phyloP scores from a whole-genome alignment of 2,797 vertebrate species.

The Sylvilagus floridanus region DNA sequence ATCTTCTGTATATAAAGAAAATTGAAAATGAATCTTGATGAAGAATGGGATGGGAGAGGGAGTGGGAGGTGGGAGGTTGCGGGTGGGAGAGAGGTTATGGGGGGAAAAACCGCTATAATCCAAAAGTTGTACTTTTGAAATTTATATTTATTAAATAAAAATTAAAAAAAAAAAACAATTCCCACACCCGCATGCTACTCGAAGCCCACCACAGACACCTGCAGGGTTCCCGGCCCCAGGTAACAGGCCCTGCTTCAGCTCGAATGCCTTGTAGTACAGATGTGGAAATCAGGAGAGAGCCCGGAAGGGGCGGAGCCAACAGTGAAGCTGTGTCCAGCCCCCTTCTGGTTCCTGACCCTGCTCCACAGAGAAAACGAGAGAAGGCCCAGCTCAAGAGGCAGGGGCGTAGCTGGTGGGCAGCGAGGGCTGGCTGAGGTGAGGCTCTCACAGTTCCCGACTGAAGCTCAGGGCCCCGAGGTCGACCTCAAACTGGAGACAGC shows the following conservation, averaged over 20 bases:
- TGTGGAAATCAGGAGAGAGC: neutral
- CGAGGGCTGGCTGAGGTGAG: neutral
- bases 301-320: neutral
- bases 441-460: too few species aligned
- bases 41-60: too few species aligned
- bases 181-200: neutral
- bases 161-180: neutral
- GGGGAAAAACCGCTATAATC: too few species aligned
- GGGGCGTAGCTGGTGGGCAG: neutral
- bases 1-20: too few species aligned
- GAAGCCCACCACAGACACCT: neutral
- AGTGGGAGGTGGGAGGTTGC: too few species aligned
- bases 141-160: too few species aligned
- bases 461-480: too few species aligned
- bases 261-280: conserved; percentile 5
- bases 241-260: neutral
- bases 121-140: too few species aligned
- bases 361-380: neutral
- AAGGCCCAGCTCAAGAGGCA: neutral
- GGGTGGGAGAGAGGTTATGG: too few species aligned
- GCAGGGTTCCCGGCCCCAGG: too few species aligned
- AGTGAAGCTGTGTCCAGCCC: neutral
- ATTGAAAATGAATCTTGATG: too few species aligned
- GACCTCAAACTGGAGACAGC: neutral
- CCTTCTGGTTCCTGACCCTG: neutral